Conservation (phyloP, 2,797 vertebrate genomes). For the Gambelia wislizenii region DNA sequence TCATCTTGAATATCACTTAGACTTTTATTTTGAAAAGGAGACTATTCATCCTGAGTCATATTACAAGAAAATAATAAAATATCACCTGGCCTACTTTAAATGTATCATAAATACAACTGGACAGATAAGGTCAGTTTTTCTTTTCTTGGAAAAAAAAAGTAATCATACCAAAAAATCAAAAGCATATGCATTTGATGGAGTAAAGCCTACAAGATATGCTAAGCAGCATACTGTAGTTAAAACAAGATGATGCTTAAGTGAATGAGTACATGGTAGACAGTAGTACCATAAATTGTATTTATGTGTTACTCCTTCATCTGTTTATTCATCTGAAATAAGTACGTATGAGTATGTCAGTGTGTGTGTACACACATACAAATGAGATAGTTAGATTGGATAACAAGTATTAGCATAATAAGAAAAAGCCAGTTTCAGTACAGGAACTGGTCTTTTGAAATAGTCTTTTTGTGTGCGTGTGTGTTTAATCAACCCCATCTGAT, state of each 20-base stretch:
- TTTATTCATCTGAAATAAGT: constrained; percentile 36
- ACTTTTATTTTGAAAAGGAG: neutral
- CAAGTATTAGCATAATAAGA: constrained; percentile 22
- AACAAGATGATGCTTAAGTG: constrained; percentile 21
- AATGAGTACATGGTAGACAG: constrained; percentile 42
- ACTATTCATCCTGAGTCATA: neutral
- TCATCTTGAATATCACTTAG: neutral
- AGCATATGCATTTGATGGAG: constrained; percentile 29
- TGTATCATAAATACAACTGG: neutral
- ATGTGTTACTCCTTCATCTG: constrained; percentile 24
- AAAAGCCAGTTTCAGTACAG: constrained; percentile 14
- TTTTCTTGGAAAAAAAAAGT: neutral
- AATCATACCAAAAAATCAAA: constrained; percentile 22
- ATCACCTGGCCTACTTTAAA: neutral
- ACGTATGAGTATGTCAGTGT: neutral
- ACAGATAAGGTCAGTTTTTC: neutral
- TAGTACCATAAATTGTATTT: constrained; percentile 11
- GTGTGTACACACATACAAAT: neutral
- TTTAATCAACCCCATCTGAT: constrained; percentile 32
- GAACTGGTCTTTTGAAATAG: constrained; percentile 15
- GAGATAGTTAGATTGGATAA: constrained; percentile 2
- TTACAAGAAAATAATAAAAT: neutral
- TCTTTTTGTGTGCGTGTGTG: neutral
- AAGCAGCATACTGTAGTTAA: constrained; percentile 27
- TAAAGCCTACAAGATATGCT: constrained; percentile 46